Evolutionary conservation across 2,888 invertebrate species (phyloP), one percentile per base, ranked within the genome.

Genomic region (Endotricha flammealis): DNA sequence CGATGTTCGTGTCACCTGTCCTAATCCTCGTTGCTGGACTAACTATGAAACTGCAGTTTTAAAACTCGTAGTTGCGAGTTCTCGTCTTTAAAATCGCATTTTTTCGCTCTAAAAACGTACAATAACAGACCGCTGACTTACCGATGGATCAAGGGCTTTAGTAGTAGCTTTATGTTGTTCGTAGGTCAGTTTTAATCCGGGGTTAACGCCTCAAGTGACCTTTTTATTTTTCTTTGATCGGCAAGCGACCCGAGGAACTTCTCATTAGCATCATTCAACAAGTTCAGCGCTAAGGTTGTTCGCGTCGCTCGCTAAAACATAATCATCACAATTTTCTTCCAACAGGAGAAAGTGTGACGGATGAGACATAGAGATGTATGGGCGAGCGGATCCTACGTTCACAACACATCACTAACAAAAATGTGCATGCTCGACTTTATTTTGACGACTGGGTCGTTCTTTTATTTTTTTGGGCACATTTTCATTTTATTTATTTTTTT

Each of bases 111-210:
- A 14, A 16, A n/a, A n/a, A n/a, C n/a, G n/a, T n/a, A n/a, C 24
- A 23, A 16, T 32, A 32, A 66, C 75, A 74, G 72, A 70, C 63
- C 76, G 70, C 75, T 61, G 70, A 64, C 80, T 75, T 53, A 33
- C 25, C 14, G 25, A 33, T 33, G 32, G 32, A 33, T 33, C 32
- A 33, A 33, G 32, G 32, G 32, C 32, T 33, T 33, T 69, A 78
- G 79, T 83, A 83, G 86, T 79, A 79, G 86, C 85, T 86, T 83
- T 70, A 80, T 86, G 86, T 86, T 74, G 86, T 86, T 64, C 68
- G 80, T 86, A 82, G 79, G 81, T 63, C 68, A 71, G 60, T 74
- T 74, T 69, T 53, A 44, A 62, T 57, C 45, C 47, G 71, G 64
- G 73, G 65, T 53, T 61, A 47, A 60, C 50, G 57, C 70, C 70